phyloP scores from a whole-genome alignment of 2,888 invertebrate genomes.

The Protodeltote pygarga region DNA sequence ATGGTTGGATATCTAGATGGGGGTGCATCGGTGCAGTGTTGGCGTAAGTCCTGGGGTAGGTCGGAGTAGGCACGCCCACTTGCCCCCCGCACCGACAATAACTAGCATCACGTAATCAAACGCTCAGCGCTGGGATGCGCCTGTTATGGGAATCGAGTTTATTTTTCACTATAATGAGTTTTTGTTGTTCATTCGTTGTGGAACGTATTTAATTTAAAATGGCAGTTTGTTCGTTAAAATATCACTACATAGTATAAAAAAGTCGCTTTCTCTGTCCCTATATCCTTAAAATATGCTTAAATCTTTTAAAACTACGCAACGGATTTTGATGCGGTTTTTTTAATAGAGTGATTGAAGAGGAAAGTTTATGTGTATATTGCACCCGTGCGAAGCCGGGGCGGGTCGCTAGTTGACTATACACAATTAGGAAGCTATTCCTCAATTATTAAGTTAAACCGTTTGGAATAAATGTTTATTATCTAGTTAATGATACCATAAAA shows the following conservation, averaged over 20 bases:
- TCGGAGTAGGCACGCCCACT: constrained; percentile 55
- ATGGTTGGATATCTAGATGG: constrained; percentile 72
- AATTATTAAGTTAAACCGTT: constrained; percentile 7
- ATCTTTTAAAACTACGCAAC: no score
- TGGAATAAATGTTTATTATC: constrained; percentile 1
- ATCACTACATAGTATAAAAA: no score
- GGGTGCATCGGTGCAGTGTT: constrained; percentile 82
- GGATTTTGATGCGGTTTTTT: no score
- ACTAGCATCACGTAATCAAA: constrained; percentile 72
- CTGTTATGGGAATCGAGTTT: constrained; percentile 52
- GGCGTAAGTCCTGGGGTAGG: constrained; percentile 78
- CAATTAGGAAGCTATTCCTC: neutral
- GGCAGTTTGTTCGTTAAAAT: constrained; percentile 17
- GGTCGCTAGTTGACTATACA: constrained; percentile 6
- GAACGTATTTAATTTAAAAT: constrained; percentile 23
- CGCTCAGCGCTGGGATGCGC: constrained; percentile 52
- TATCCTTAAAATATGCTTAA: no score
- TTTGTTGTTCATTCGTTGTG: constrained; percentile 46
- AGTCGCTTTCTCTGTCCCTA: no score
- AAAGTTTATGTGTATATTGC: no score
- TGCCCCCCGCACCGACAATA: constrained; percentile 53
- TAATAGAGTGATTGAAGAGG: no score
- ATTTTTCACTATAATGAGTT: constrained; percentile 61
- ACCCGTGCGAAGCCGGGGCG: no score
- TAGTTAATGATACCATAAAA: neutral